Conservation (phyloP, 1,140 invertebrate species). For the Phymorhynchus buccinoides region DNA sequence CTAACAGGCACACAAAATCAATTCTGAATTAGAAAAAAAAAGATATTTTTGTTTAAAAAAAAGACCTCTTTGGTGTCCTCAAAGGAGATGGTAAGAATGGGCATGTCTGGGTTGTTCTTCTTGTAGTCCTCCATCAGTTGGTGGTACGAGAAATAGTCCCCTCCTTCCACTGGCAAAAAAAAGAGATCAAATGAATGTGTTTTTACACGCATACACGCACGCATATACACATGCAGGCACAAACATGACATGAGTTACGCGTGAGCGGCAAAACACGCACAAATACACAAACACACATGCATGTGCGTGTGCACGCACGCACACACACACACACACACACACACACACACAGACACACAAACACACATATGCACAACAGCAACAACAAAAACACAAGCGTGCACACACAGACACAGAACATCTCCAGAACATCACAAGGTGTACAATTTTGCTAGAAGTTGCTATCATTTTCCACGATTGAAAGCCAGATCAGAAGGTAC, state of each 20-base stretch:
- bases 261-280: not conserved
- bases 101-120: slow-evolving; percentile 36
- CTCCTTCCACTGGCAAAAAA: not conserved
- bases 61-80: slow-evolving; percentile 48
- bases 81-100: slow-evolving; percentile 45
- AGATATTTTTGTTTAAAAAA: not conserved
- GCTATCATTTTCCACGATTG: too few species aligned
- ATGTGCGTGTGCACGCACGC: not conserved
- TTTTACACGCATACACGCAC: not conserved
- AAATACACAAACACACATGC: not conserved
- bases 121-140: slow-evolving; percentile 43
- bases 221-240: not conserved
- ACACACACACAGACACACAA: slow-evolving; percentile 5
- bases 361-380: not conserved
- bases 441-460: too few species aligned
- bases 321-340: slow-evolving; percentile 14
- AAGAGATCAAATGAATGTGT: not conserved
- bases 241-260: not conserved
- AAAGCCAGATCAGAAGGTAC: too few species aligned
- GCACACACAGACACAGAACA: not conserved
- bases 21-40: not conserved
- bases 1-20: too few species aligned
- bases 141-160: slow-evolving; percentile 49
- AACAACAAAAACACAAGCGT: not conserved
- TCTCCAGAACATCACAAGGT: too few species aligned